These are phyloP conservation scores for Euura lappo DNA, from an alignment of 1,140 invertebrate species.

Conservation along the genomic window DNA sequence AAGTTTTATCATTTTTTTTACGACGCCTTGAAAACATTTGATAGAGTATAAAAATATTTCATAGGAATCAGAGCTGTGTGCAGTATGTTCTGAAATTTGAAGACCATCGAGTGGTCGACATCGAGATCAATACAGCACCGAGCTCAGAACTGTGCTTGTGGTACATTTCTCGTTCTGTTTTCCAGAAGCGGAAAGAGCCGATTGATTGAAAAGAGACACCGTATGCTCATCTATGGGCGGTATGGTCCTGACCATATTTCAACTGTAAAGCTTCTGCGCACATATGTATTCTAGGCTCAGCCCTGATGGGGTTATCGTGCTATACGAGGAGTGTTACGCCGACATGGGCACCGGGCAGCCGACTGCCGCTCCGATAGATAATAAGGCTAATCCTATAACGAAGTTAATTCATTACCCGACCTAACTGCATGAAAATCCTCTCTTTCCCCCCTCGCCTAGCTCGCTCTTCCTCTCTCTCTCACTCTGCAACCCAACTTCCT, in stretches of 20 bases:
- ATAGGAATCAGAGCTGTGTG: no score
- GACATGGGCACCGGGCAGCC: not conserved
- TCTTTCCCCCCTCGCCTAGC: not conserved
- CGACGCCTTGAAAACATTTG: no score
- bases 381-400: conserved; percentile 7
- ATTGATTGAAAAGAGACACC: no score
- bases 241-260: not conserved
- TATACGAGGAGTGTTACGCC: not conserved
- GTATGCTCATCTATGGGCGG: not conserved
- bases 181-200: no score
- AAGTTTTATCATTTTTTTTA: no score
- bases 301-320: not conserved
- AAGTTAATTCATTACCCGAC: not conserved
- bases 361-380: not conserved
- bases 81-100: no score
- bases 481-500: not conserved
- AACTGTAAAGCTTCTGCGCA: not conserved
- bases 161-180: no score
- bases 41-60: no score
- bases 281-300: not conserved
- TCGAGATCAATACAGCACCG: no score
- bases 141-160: no score
- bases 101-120: no score
- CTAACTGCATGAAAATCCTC: conserved; percentile 2
- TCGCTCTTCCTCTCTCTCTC: not conserved